Conservation (phyloP, 2,888 invertebrate species). For the Pachymerium ferrugineum region DNA sequence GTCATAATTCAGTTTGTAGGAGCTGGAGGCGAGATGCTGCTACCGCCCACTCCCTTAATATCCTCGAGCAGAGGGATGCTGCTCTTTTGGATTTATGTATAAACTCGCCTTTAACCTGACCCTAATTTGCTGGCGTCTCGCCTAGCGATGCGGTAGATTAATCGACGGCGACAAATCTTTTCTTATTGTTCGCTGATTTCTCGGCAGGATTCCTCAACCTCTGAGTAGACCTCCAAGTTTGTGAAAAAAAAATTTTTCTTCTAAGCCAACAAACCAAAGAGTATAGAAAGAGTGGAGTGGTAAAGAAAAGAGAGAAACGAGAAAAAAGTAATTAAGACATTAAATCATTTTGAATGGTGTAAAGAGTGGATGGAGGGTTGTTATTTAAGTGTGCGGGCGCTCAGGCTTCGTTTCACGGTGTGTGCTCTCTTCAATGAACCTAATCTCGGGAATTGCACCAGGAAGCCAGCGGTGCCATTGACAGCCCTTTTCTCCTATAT, state of each 20-base stretch:
- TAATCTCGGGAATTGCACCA: constrained; percentile 29
- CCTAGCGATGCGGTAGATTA: constrained; percentile 27
- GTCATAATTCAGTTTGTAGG: not conserved
- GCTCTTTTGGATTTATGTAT: constrained; percentile 10
- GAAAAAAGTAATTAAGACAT: constrained; percentile 32
- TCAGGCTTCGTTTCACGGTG: constrained; percentile 29
- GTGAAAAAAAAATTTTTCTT: not conserved
- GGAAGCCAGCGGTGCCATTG: constrained; percentile 23
- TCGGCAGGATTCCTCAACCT: not conserved
- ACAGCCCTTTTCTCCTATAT: constrained; percentile 25
- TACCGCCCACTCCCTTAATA: constrained; percentile 28
- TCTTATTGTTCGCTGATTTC: constrained; percentile 28
- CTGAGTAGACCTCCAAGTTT: not conserved
- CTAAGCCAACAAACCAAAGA: not conserved
- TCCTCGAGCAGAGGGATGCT: not conserved
- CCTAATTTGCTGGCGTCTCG: constrained; percentile 31
- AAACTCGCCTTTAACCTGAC: constrained; percentile 30
- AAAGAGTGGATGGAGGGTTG: constrained; percentile 20
- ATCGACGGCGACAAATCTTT: constrained; percentile 32
- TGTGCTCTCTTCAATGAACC: constrained; percentile 30
- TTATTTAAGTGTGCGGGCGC: constrained; percentile 28
- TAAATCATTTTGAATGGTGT: constrained; percentile 29
- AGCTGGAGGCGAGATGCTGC: not conserved
- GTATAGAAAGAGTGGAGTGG: not conserved
- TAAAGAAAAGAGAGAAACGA: not conserved